These are phyloP conservation scores for Malurus leucopterus DNA, from an alignment of 2,797 vertebrate species.

Conservation along the genomic window DNA sequence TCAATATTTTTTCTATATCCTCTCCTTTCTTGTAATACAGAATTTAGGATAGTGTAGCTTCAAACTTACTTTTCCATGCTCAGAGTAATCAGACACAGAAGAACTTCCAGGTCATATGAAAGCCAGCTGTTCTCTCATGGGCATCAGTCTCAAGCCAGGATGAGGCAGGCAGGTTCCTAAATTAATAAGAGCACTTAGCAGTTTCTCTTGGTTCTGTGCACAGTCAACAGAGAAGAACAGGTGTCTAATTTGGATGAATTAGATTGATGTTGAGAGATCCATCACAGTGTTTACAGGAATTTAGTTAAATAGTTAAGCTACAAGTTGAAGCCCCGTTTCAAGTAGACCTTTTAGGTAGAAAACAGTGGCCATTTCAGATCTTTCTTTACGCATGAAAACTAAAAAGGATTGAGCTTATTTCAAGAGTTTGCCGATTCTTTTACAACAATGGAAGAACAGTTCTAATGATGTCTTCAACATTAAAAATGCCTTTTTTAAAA, in stretches of 20 bases:
- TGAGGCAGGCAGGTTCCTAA: neutral
- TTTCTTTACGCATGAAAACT: neutral
- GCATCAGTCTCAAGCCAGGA: neutral
- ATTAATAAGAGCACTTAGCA: neutral
- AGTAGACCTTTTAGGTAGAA: neutral
- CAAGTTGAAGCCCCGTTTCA: neutral
- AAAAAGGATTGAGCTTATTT: neutral
- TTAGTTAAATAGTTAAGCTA: neutral
- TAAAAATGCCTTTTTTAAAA: neutral
- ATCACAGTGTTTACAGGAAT: neutral
- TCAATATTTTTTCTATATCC: neutral
- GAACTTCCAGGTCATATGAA: neutral
- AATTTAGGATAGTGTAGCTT: neutral
- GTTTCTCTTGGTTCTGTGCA: neutral
- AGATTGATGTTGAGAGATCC: neutral
- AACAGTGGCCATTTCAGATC: neutral
- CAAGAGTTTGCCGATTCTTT: neutral
- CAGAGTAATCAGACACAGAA: neutral
- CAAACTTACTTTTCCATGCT: neutral
- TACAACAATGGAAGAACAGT: neutral
- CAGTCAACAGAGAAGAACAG: neutral
- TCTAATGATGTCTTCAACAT: neutral
- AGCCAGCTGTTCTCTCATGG: neutral
- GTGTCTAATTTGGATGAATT: neutral
- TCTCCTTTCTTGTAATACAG: neutral